These are phyloP conservation scores for Neodiprion lecontei DNA, from an alignment of 1,140 invertebrate genomes.

Conservation along the genomic window DNA sequence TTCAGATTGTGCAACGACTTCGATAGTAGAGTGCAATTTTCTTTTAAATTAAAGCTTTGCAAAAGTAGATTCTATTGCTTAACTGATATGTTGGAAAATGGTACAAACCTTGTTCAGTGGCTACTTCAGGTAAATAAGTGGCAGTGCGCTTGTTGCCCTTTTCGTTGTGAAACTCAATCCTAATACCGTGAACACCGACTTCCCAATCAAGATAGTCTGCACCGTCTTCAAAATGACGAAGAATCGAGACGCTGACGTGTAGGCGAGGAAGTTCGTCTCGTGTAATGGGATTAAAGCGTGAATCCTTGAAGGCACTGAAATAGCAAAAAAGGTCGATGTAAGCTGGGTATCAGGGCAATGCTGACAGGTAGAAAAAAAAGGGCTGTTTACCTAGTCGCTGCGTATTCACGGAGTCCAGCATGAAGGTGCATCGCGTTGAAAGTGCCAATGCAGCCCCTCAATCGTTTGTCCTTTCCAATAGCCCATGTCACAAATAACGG, in stretches of 20 bases:
- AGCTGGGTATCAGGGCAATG: neutral
- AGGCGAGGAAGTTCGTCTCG: slow-evolving; percentile 92
- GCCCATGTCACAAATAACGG: slow-evolving; percentile 99
- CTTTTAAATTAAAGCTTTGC: slow-evolving; percentile 8
- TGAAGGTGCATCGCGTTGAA: slow-evolving; percentile 95
- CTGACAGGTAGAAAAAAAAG: neutral
- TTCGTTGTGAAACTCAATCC: slow-evolving; percentile 97
- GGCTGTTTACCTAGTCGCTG: slow-evolving; percentile 79
- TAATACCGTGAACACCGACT: slow-evolving; percentile 95
- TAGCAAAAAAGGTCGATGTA: slow-evolving; percentile 23
- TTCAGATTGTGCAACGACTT: neutral
- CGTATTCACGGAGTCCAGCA: slow-evolving; percentile 91
- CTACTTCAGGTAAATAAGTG: slow-evolving; percentile 97
- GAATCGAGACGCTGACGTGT: slow-evolving; percentile 94
- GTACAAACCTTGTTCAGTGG: slow-evolving; percentile 90
- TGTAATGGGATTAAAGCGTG: slow-evolving; percentile 94
- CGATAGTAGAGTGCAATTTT: slow-evolving; percentile 20
- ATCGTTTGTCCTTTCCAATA: slow-evolving; percentile 89
- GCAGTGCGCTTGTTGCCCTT: slow-evolving; percentile 94
- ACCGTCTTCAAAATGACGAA: slow-evolving; percentile 95
- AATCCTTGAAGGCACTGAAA: slow-evolving; percentile 94
- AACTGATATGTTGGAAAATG: slow-evolving; percentile 3
- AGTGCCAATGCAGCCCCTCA: slow-evolving; percentile 95
- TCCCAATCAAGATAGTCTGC: slow-evolving; percentile 96
- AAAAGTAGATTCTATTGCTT: neutral